Evolutionary conservation across 1,140 invertebrate genomes (phyloP).

Genomic region (Tetramorium simillimum): DNA sequence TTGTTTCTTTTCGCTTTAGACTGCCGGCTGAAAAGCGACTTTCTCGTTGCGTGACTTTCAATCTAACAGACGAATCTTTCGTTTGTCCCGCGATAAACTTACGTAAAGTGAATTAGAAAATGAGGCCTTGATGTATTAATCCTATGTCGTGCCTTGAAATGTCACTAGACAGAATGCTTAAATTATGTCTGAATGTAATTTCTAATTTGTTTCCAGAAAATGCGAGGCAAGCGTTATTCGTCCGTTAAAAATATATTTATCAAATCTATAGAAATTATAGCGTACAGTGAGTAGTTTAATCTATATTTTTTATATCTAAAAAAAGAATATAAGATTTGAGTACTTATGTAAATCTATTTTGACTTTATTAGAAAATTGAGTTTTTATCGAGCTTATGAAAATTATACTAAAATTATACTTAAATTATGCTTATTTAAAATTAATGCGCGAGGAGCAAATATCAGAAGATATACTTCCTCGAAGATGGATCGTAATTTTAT

Average conservation of each 20-base stretch:
- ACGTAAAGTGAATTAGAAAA: constrained; percentile 45
- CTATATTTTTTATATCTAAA: background rate
- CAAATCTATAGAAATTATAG: background rate
- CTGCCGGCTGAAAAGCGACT: background rate
- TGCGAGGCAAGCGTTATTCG: background rate
- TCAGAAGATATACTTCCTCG: background rate
- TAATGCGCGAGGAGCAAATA: background rate
- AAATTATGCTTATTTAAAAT: background rate
- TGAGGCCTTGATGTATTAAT: constrained; percentile 23
- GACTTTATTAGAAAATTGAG: background rate
- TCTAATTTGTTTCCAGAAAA: background rate
- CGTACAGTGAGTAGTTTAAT: background rate
- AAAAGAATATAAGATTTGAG: background rate
- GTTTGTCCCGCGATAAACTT: constrained; percentile 9
- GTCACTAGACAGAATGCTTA: background rate
- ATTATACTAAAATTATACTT: background rate
- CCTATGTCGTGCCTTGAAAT: background rate
- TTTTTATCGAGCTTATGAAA: background rate
- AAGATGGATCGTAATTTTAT: background rate
- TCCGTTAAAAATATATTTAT: background rate
- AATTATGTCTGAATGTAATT: constrained; percentile 14
- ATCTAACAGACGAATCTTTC: constrained; percentile 33
- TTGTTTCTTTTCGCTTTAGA: background rate
- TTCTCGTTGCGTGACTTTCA: constrained; percentile 23
- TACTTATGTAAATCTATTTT: background rate